Conservation (phyloP, 2,797 vertebrate species). For the Enteromius paludinosus region DNA sequence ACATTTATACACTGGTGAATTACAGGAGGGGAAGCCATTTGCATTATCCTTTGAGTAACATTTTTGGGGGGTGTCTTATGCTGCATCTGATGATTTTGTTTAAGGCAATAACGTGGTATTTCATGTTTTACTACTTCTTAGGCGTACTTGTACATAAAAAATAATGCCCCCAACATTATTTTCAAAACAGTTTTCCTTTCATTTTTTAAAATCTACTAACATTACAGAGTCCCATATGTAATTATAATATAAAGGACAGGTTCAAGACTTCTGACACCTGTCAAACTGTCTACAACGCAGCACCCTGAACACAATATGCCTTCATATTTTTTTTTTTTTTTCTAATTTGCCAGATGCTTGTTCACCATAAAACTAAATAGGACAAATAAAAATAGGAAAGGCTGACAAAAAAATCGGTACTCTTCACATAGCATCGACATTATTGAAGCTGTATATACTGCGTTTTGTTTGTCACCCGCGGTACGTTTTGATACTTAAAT, state of each 20-base stretch:
- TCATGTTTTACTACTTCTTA: background rate
- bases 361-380: background rate
- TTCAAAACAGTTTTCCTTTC: background rate
- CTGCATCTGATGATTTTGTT: background rate
- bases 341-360: background rate
- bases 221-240: background rate
- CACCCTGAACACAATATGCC: background rate
- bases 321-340: background rate
- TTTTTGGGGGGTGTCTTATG: slow-evolving; percentile 1
- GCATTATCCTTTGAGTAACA: slow-evolving; percentile 37
- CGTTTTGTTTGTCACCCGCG: background rate
- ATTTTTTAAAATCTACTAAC: background rate
- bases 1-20: slow-evolving; percentile 51
- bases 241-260: background rate
- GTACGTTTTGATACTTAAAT: background rate
- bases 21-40: slow-evolving; percentile 48
- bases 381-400: background rate
- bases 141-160: background rate
- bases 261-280: background rate
- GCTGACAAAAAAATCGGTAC: background rate
- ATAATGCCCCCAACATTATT: background rate
- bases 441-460: background rate
- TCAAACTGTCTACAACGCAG: background rate
- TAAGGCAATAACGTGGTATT: background rate
- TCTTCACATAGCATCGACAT: background rate